These are phyloP conservation scores for Oscheius sp. DNA, from an alignment of 2,888 invertebrate species.

Conservation along the genomic window DNA sequence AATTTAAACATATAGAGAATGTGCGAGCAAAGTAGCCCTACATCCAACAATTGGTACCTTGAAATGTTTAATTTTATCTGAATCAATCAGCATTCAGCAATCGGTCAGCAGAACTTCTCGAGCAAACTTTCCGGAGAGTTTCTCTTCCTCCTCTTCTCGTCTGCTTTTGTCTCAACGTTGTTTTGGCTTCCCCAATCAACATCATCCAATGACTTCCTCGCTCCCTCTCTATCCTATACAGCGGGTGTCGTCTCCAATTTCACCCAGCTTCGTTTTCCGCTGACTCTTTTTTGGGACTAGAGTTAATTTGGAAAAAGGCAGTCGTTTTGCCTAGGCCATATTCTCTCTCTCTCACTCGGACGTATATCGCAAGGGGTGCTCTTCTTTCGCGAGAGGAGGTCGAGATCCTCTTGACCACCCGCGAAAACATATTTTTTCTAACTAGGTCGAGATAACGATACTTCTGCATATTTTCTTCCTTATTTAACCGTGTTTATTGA, in stretches of 20 bases:
- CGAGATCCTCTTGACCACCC: background rate
- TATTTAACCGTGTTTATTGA: background rate
- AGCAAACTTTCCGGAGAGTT: too few species aligned
- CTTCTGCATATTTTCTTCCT: constrained; percentile 1
- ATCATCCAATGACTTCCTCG: background rate
- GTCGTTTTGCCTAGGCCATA: background rate
- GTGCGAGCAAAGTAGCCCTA: too few species aligned
- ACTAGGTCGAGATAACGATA: background rate
- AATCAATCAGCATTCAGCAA: too few species aligned
- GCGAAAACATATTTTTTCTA: constrained; percentile 2
- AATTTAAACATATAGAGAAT: too few species aligned
- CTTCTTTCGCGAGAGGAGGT: background rate
- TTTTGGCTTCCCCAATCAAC: constrained; percentile 13
- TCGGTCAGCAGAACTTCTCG: too few species aligned
- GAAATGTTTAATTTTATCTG: too few species aligned
- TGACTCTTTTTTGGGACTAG: background rate
- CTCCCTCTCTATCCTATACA: background rate
- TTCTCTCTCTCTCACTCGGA: background rate
- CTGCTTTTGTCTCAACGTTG: background rate
- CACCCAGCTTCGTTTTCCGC: background rate
- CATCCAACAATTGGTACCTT: too few species aligned
- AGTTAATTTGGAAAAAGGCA: background rate
- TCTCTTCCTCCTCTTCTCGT: too few species aligned
- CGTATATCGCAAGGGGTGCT: too few species aligned
- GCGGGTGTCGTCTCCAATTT: background rate